phyloP scores from a whole-genome alignment of 1,140 invertebrate genomes.

The Aphidius gifuensis region DNA sequence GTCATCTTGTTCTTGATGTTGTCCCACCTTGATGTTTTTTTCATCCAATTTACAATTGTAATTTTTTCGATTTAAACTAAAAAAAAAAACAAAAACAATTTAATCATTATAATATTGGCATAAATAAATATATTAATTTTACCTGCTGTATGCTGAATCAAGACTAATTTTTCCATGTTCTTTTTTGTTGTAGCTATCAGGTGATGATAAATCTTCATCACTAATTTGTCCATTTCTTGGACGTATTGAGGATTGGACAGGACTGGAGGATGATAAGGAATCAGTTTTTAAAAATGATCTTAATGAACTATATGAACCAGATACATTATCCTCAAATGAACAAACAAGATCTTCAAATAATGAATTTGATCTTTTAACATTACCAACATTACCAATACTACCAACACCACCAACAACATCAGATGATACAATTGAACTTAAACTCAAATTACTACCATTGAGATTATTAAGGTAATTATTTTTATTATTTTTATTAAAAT shows the following conservation, averaged over 20 bases:
- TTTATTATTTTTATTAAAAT: constrained; percentile 30
- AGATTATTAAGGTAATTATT: constrained; percentile 38
- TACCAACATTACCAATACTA: constrained; percentile 25
- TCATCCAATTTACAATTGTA: constrained; percentile 32
- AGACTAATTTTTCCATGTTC: constrained; percentile 51
- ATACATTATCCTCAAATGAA: constrained; percentile 54
- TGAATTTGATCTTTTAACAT: constrained; percentile 43
- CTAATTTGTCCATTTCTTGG: constrained; percentile 34
- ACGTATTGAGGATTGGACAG: constrained; percentile 23
- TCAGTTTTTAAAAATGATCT: constrained; percentile 42
- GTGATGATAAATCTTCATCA: constrained; percentile 48
- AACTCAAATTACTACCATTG: constrained; percentile 50
- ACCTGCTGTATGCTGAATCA: constrained; percentile 72
- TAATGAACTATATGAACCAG: constrained; percentile 34
- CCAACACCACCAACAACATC: constrained; percentile 32
- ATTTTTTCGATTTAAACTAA: constrained; percentile 51
- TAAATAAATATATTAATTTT: constrained; percentile 21
- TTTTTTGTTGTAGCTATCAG: constrained; percentile 43
- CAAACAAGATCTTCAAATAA: constrained; percentile 56
- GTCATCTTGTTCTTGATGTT: constrained; percentile 21
- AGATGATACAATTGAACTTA: constrained; percentile 50
- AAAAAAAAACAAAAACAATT: constrained; percentile 15
- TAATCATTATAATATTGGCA: neutral
- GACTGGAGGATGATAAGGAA: constrained; percentile 37
- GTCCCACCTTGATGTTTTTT: constrained; percentile 10